phyloP scores from a whole-genome alignment of 2,797 vertebrate genomes.

The Centroberyx gerrardi region DNA sequence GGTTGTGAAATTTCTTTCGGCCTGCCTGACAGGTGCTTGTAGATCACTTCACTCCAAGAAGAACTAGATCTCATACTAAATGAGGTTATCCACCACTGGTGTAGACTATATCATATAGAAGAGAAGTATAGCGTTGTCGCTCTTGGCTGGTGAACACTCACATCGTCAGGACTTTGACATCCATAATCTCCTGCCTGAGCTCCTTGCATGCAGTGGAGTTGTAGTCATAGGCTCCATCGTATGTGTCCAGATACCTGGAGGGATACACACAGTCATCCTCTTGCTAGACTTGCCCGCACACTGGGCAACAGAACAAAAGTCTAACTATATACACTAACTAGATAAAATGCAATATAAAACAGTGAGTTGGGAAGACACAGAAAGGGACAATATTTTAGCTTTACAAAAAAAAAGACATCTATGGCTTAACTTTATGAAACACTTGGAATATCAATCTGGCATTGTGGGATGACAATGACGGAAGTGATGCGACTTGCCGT shows the following conservation, averaged over 20 bases:
- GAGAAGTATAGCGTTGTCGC: not conserved
- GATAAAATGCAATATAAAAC: conserved; percentile 32
- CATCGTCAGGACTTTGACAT: conserved; percentile 97
- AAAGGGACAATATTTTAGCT: conserved; percentile 40
- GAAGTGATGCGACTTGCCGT: conserved; percentile 66
- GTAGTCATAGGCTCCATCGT: conserved; percentile 92
- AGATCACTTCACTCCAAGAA: no score
- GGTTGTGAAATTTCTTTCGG: no score
- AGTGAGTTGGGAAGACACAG: conserved; percentile 27
- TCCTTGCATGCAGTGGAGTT: conserved; percentile 97
- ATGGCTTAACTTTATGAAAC: conserved; percentile 49
- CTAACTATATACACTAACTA: conserved; percentile 21
- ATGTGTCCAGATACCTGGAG: conserved; percentile 95
- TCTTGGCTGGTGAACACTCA: conserved; percentile 85
- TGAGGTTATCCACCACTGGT: not conserved
- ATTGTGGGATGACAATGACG: conserved; percentile 71
- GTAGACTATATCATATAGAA: not conserved
- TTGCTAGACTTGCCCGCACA: conserved; percentile 43
- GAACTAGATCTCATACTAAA: not conserved
- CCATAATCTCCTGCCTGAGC: conserved; percentile 94
- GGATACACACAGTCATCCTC: conserved; percentile 82
- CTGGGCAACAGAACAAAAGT: conserved; percentile 45
- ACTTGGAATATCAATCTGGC: conserved; percentile 51
- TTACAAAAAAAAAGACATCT: conserved; percentile 45
- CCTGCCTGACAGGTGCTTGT: no score